These are phyloP conservation scores for Alsophila aescularia DNA, from an alignment of 2,888 invertebrate species.

Conservation along the genomic window DNA sequence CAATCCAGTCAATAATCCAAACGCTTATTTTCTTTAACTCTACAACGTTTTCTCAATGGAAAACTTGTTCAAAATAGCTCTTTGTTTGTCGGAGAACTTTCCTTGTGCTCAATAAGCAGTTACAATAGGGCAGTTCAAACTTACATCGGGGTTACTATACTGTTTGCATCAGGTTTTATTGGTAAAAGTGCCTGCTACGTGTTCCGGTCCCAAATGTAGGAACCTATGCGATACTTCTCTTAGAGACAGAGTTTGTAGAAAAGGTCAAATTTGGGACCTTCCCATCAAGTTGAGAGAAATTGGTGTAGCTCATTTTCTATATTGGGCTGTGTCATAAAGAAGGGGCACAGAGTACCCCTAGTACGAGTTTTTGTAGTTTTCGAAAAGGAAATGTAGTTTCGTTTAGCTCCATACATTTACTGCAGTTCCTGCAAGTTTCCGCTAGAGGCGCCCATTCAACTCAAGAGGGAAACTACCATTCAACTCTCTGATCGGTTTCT, in stretches of 20 bases:
- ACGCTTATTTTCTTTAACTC: conserved; percentile 7
- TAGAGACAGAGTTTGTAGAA: background rate
- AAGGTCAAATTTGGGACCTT: background rate
- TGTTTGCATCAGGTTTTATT: conserved; percentile 39
- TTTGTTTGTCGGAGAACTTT: conserved; percentile 29
- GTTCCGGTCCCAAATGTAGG: conserved; percentile 25
- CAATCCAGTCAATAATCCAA: conserved; percentile 8
- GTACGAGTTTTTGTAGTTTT: too few relatives aligned
- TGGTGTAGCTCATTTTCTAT: too few relatives aligned
- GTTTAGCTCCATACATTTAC: too few relatives aligned
- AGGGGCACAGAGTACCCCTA: too few relatives aligned
- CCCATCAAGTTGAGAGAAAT: background rate
- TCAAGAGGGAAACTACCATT: too few relatives aligned
- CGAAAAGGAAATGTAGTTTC: too few relatives aligned
- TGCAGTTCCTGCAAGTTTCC: too few relatives aligned
- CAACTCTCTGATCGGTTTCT: too few relatives aligned
- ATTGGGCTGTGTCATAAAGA: too few relatives aligned
- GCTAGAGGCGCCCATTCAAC: too few relatives aligned
- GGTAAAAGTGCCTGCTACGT: conserved; percentile 36
- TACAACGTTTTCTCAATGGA: conserved; percentile 18
- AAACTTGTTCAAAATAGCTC: conserved; percentile 33
- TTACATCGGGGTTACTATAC: conserved; percentile 33
- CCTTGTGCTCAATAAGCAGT: conserved; percentile 29
- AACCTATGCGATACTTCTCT: background rate
- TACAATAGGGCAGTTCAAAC: conserved; percentile 35